Evolutionary conservation across 2,113 vertebrate genomes (phyloP), one percentile per base, ranked within the genome.

Genomic region (Amphilophus citrinellus): DNA sequence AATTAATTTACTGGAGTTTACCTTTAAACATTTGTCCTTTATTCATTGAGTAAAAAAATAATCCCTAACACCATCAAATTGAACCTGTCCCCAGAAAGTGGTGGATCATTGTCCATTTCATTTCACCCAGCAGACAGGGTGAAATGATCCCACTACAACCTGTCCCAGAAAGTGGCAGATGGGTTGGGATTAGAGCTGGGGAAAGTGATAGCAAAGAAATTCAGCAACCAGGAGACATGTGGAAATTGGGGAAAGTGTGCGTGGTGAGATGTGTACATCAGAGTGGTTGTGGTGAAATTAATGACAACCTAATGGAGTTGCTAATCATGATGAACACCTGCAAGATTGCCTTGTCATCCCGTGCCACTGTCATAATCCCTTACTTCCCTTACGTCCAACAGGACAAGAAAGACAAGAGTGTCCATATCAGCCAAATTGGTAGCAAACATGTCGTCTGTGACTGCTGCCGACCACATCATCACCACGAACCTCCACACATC

Each of bases 401-500:
- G 91, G 96, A 96, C 85, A 96, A 96, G 65, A 96, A 96, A 24
- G 95, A 96, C 84, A 96, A 99, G 98, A 98, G 98, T 98, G 22
- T 98, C 98, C 4, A 99, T 99, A 92, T 99, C 98, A 20, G 98
- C 98, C 53, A 99, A 99, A 82, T 97, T 99, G 85, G 98, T 99
- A 93, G 98, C 98, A 60, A 99, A 99, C 88, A 99, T 99, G 98
- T 90, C 99, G 37, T 99, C 97, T 0, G 98, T 99, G 61, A 97
- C 98, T 1, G 98, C 98, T 8, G 98, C 98, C 0, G 98, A 99
- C 91, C 98, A 99, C 94, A 99, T 99, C 91, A 99, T 99, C 95
- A 99, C 98, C 84, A 99, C 99, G 98, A 98, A 99, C 87, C 95
- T 99, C 22, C 98, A 99, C 27, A 98, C 98, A n/a, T 99, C 98